These are phyloP conservation scores for Sylvilagus bachmani DNA, from an alignment of 2,113 vertebrate species.

Conservation along the genomic window DNA sequence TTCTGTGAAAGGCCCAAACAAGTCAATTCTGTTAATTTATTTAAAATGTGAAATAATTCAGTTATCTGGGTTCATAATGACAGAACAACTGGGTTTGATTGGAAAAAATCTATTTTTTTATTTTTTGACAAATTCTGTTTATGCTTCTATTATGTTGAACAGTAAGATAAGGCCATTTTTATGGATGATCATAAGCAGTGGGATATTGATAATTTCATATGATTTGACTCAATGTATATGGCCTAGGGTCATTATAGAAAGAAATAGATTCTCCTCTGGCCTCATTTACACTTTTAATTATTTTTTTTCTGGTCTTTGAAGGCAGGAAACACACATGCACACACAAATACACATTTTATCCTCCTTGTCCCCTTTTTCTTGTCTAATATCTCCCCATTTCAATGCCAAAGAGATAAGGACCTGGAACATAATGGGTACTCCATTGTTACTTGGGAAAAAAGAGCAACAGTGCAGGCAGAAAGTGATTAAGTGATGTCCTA, in stretches of 20 bases:
- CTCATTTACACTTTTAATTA: background rate
- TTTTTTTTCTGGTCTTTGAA: background rate
- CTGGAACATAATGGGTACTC: background rate
- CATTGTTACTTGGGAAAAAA: background rate
- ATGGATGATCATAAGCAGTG: background rate
- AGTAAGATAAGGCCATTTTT: background rate
- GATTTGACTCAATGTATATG: background rate
- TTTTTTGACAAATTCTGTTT: conserved; percentile 21
- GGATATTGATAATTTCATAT: background rate
- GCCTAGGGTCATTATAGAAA: background rate
- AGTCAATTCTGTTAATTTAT: conserved; percentile 14
- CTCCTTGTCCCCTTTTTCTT: background rate
- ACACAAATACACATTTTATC: background rate
- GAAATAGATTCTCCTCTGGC: background rate
- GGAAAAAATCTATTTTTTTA: background rate
- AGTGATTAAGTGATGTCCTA: background rate
- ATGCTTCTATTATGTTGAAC: conserved; percentile 9
- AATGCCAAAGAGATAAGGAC: background rate
- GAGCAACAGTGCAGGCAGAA: background rate
- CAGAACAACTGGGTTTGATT: background rate
- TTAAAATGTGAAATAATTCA: conserved; percentile 35
- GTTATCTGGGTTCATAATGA: background rate
- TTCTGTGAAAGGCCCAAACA: background rate
- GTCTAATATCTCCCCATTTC: background rate
- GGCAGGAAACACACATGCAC: background rate